Conservation (phyloP, 2,888 invertebrate genomes). For the Microctonus aethiopoides region DNA sequence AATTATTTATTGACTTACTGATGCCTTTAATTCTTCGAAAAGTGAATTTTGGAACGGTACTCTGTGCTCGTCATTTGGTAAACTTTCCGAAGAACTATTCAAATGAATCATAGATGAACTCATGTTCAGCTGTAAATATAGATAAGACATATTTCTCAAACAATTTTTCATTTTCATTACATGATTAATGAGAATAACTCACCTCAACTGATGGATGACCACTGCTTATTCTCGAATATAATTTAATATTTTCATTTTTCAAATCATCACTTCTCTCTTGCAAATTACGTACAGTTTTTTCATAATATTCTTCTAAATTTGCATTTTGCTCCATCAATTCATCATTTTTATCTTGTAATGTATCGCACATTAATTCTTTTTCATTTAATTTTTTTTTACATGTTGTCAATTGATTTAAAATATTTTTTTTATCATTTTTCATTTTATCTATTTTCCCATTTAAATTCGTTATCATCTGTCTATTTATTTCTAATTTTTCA, state of each 20-base stretch:
- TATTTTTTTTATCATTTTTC: constrained; percentile 42
- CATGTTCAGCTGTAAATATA: constrained; percentile 37
- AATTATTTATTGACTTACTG: constrained; percentile 39
- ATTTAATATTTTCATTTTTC: constrained; percentile 38
- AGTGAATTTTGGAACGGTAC: constrained; percentile 42
- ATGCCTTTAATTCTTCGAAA: constrained; percentile 49
- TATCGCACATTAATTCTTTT: constrained; percentile 42
- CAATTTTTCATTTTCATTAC: constrained; percentile 22
- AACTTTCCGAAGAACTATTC: constrained; percentile 39
- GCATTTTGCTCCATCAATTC: constrained; percentile 37
- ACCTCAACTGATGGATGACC: constrained; percentile 31
- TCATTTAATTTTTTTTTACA: constrained; percentile 38
- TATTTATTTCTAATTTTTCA: constrained; percentile 43
- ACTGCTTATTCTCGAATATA: constrained; percentile 34
- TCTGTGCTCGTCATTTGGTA: constrained; percentile 34
- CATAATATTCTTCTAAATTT: constrained; percentile 41
- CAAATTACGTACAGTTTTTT: constrained; percentile 42
- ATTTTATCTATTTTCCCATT: constrained; percentile 40
- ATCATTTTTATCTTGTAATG: constrained; percentile 38
- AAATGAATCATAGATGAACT: constrained; percentile 40
- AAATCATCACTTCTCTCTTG: constrained; percentile 45
- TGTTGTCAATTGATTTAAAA: constrained; percentile 30
- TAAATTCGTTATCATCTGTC: constrained; percentile 39
- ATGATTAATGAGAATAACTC: constrained; percentile 15
- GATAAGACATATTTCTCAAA: background rate